Base-by-base conservation (phyloP, 2,113 vertebrate genomes). In the Piprites chloris region DNA sequence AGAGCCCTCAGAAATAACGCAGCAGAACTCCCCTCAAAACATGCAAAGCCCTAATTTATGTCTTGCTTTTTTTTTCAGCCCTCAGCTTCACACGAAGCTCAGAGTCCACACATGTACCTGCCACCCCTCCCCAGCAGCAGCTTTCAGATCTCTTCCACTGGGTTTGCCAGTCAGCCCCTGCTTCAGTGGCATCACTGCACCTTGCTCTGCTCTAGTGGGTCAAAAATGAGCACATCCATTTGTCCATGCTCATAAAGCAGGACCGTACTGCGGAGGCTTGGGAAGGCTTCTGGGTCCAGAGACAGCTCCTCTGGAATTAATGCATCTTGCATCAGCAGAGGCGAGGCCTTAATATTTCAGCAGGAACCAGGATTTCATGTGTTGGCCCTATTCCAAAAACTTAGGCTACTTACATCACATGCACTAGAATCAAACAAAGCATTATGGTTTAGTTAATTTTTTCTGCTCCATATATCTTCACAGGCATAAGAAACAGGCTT, bases 391-490 rank as follows among this genome's bases (percentile, higher is more conserved):
- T 19, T 94, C 85, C 82, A 90, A 85, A 79, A 42, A 7, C 9
- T 50, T 55, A 6, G 5, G 46, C 62, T 63, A 35, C 71, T 79
- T 85, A 53, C 42, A 76, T 83, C 87, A 93, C 67, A 82, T 22
- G 37, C 17, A 7, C 67, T 42, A 27, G n/a, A 85, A 49, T 62
- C 62, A 74, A 79, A 80, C 82, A 90, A 90, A 90, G 82, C 85
- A 67, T 76, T 69, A 88, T 2, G 26, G 28, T 73, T 91, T 50
- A 61, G 58, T 32, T 58, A 50, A 65, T 88, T 94, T 90, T 39
- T 96, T 93, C 92, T 94, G 88, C 85, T 95, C 92, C 82, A 89
- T 65, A 21, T 93, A 90, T 73, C 74, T 91, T 50, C 49, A 80
- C 46, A 85, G 62, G 53, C 90, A 83, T 46, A 84, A 85, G 52